phyloP scores from a whole-genome alignment of 2,797 vertebrate genomes.

The Siniperca undulata region DNA sequence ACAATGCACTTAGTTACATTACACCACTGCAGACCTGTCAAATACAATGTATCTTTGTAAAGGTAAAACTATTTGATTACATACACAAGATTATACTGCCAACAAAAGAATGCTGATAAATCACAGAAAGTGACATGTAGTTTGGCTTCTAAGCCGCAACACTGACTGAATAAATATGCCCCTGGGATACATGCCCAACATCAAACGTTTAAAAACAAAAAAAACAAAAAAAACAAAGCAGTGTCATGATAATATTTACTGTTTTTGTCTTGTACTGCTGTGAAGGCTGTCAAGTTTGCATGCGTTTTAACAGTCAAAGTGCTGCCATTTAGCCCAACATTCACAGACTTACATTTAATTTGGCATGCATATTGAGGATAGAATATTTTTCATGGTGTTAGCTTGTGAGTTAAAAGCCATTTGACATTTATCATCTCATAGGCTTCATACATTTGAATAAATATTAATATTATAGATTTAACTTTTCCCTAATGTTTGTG shows the following conservation, averaged over 20 bases:
- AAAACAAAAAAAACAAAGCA: not conserved
- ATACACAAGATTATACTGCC: not conserved
- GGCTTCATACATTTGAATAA: not conserved
- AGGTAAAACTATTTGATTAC: slow-evolving; percentile 4
- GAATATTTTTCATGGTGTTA: not conserved
- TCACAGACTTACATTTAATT: slow-evolving; percentile 7
- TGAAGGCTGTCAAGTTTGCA: not conserved
- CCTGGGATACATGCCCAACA: not conserved
- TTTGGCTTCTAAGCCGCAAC: not conserved
- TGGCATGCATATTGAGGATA: not conserved
- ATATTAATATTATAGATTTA: not conserved
- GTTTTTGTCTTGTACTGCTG: not conserved
- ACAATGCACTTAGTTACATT: not conserved
- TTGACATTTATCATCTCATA: not conserved
- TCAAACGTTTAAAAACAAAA: slow-evolving; percentile 8
- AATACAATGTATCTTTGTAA: not conserved
- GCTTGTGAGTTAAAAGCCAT: not conserved
- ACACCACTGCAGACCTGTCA: not conserved
- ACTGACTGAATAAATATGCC: not conserved
- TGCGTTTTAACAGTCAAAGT: not conserved
- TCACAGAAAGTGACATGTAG: slow-evolving; percentile 4
- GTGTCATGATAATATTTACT: not conserved
- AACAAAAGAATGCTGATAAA: not conserved
- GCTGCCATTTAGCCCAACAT: not conserved
- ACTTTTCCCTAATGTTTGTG: not conserved